Evolutionary conservation across 2,888 invertebrate genomes (phyloP).

Genomic region (Acleris laterana): DNA sequence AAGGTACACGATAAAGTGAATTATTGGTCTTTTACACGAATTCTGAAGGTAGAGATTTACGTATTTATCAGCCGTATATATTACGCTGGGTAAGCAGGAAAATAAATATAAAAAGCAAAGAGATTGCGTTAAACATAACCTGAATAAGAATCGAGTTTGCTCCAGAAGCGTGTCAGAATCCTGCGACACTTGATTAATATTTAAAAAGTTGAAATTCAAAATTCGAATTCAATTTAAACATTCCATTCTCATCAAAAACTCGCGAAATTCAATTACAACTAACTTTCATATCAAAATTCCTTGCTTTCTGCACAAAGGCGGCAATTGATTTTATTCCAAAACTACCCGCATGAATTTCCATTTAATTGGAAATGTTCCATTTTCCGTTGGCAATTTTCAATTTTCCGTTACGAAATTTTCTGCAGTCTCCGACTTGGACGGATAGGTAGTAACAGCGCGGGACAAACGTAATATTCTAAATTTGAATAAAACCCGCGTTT

Average conservation of each 20-base stretch:
- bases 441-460: conserved; percentile 42
- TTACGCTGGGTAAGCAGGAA: no score
- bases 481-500: conserved; percentile 55
- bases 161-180: no score
- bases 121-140: no score
- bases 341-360: conserved; percentile 36
- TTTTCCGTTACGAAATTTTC: conserved; percentile 27
- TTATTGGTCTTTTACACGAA: no score
- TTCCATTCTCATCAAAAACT: background rate
- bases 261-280: background rate
- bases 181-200: no score
- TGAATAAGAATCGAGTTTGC: no score
- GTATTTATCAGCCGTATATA: no score
- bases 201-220: no score
- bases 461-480: conserved; percentile 48
- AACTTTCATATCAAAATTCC: conserved; percentile 8
- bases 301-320: background rate
- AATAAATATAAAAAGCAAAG: background rate
- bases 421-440: conserved; percentile 27
- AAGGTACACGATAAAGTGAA: no score
- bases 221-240: no score
- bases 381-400: conserved; percentile 20
- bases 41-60: no score
- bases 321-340: conserved; percentile 24
- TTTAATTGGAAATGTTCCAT: conserved; percentile 31